phyloP scores from a whole-genome alignment of 35 echinoderm and acorn worm species.

The Eucidaris tribuloides region DNA sequence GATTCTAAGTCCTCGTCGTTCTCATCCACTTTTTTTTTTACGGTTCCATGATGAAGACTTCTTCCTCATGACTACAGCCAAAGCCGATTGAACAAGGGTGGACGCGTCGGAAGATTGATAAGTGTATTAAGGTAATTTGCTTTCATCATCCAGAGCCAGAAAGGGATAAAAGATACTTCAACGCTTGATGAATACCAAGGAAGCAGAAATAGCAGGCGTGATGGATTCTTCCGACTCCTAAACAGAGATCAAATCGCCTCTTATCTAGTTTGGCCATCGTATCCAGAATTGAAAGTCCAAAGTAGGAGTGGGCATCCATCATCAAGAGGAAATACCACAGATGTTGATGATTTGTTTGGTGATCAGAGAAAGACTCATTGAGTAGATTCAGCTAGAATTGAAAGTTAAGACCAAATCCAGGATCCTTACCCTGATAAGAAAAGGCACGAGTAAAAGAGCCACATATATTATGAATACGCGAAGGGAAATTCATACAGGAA shows the following conservation, averaged over 20 bases:
- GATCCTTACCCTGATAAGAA: conserved; percentile 5
- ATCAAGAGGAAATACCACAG: conserved; percentile 1
- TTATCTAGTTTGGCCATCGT: background rate
- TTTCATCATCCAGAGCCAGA: conserved; percentile 13
- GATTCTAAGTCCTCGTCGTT: too few relatives aligned
- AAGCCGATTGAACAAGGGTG: conserved; percentile 27
- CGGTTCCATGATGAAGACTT: background rate
- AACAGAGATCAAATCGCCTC: conserved; percentile 3
- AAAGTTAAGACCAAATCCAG: background rate
- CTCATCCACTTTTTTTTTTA: background rate
- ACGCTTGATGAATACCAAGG: background rate
- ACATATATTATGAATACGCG: background rate
- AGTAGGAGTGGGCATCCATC: background rate
- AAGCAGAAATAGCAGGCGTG: background rate
- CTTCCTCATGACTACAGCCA: conserved; percentile 24
- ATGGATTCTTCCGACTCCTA: conserved; percentile 28
- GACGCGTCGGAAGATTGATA: conserved; percentile 33
- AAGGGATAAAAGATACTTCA: conserved; percentile 26
- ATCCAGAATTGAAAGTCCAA: background rate
- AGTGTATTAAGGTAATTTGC: background rate
- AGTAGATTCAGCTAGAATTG: background rate
- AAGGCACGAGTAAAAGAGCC: background rate
- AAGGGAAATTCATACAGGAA: too few relatives aligned
- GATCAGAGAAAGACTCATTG: background rate
- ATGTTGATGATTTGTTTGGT: conserved; percentile 37